Conservation (phyloP, 2,797 vertebrate species). For the Aeoliscus strigatus region DNA sequence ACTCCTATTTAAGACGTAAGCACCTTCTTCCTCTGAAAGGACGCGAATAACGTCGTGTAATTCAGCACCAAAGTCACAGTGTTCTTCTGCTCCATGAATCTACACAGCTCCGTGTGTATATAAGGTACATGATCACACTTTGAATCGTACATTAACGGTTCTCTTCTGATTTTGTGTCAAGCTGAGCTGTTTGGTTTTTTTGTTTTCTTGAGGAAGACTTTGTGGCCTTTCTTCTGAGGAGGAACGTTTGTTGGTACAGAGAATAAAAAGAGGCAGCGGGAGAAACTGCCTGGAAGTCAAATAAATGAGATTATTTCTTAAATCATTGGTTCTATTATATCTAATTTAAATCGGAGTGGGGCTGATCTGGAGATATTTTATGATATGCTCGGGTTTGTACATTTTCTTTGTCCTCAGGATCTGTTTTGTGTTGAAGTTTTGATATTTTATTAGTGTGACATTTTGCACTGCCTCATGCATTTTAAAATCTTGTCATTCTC, state of each 20-base stretch:
- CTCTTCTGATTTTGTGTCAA: conserved; percentile 42
- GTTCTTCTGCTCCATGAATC: conserved; percentile 40
- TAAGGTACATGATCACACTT: conserved; percentile 68
- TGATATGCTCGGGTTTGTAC: conserved; percentile 51
- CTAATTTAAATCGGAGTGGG: conserved; percentile 70
- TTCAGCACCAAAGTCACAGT: conserved; percentile 66
- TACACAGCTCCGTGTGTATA: conserved; percentile 65
- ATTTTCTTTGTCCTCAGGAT: conserved; percentile 75
- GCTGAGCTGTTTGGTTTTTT: conserved; percentile 31
- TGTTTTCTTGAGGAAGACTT: conserved; percentile 33
- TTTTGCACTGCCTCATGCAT: conserved; percentile 78
- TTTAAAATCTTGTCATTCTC: conserved; percentile 54
- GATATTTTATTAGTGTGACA: conserved; percentile 72
- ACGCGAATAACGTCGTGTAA: conserved; percentile 34
- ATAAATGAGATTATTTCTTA: conserved; percentile 53
- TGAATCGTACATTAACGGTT: conserved; percentile 43
- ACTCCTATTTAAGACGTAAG: conserved; percentile 37
- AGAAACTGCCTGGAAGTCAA: conserved; percentile 43
- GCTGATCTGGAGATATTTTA: conserved; percentile 61
- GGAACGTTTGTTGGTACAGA: conserved; percentile 43
- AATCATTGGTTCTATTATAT: conserved; percentile 59
- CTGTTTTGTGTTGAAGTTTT: conserved; percentile 62
- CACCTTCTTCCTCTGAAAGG: conserved; percentile 50
- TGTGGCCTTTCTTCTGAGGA: conserved; percentile 61
- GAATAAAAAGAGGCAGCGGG: conserved; percentile 22